Evolutionary conservation across 2,113 vertebrate species (phyloP).

Genomic region (Oenanthe melanoleuca): DNA sequence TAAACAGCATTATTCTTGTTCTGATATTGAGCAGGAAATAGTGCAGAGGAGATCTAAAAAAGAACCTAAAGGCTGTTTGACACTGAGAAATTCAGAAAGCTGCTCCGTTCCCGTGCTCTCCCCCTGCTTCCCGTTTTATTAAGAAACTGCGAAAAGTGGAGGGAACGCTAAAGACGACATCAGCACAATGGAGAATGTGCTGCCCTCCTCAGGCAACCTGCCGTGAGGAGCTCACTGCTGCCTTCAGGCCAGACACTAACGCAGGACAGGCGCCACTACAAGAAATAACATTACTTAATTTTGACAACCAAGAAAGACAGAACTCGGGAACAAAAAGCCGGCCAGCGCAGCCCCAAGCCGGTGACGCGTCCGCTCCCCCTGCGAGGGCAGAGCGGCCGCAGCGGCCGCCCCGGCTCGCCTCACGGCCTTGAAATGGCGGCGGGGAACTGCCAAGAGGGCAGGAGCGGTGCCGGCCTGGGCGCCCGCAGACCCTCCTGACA

Average conservation of each 20-base stretch:
- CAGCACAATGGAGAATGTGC: not conserved
- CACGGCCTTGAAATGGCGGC: not conserved
- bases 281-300: not conserved
- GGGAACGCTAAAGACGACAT: not conserved
- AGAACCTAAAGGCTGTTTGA: not conserved
- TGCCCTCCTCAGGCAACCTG: not conserved
- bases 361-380: accelerated
- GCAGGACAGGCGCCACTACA: not conserved
- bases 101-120: not conserved
- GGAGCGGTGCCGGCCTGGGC: accelerated
- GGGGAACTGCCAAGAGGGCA: accelerated
- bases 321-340: accelerated
- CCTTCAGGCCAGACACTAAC: not conserved
- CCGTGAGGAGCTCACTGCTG: not conserved
- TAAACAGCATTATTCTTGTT: not conserved
- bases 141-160: not conserved
- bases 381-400: not conserved
- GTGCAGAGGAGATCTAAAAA: not conserved
- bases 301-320: not conserved
- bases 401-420: accelerated
- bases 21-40: not conserved
- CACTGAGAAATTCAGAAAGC: not conserved
- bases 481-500: accelerated
- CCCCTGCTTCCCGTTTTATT: accelerated
- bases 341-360: accelerated